A percentile compares a stretch with the other conserved stretches of the same genome.
These are phyloP conservation scores for Pseudobourletiella spinata DNA, from an alignment of 1,140 invertebrate genomes.

Conservation along the genomic window DNA sequence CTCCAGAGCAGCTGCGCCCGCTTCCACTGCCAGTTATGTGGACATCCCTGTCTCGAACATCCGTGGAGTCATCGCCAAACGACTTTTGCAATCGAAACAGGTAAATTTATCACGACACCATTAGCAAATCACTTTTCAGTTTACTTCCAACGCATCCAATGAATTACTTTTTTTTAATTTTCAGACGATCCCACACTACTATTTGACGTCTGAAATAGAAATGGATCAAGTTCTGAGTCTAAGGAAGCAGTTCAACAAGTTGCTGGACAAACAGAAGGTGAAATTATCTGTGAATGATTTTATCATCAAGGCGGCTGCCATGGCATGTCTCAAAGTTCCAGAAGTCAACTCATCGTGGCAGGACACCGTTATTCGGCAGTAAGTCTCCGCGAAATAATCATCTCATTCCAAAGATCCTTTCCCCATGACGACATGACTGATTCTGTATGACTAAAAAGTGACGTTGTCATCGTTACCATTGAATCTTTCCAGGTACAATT, in stretches of 20 bases:
- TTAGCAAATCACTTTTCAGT: no score
- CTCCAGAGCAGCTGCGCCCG: constrained; percentile 35
- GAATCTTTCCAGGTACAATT: constrained; percentile 58
- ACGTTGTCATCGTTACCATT: no score
- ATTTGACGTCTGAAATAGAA: constrained; percentile 75
- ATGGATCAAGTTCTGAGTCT: constrained; percentile 68
- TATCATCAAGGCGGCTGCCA: constrained; percentile 88
- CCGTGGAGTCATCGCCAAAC: constrained; percentile 80
- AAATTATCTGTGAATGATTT: constrained; percentile 96
- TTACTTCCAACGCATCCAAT: no score
- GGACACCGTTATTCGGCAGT: constrained; percentile 90
- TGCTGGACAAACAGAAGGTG: constrained; percentile 67
- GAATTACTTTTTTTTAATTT: constrained; percentile 14
- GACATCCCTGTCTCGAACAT: constrained; percentile 85
- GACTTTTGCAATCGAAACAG: constrained; percentile 84
- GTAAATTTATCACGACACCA: no score
- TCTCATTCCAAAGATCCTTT: no score
- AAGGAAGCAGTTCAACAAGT: constrained; percentile 60
- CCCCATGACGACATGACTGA: no score
- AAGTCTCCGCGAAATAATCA: constrained; percentile 41
- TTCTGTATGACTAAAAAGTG: no score
- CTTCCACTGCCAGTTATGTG: constrained; percentile 47
- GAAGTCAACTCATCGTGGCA: constrained; percentile 94
- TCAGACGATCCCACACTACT: constrained; percentile 92
- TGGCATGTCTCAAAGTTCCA: constrained; percentile 85